Conservation (phyloP, 2,113 vertebrate species). For the Cephalophus harveyi region DNA sequence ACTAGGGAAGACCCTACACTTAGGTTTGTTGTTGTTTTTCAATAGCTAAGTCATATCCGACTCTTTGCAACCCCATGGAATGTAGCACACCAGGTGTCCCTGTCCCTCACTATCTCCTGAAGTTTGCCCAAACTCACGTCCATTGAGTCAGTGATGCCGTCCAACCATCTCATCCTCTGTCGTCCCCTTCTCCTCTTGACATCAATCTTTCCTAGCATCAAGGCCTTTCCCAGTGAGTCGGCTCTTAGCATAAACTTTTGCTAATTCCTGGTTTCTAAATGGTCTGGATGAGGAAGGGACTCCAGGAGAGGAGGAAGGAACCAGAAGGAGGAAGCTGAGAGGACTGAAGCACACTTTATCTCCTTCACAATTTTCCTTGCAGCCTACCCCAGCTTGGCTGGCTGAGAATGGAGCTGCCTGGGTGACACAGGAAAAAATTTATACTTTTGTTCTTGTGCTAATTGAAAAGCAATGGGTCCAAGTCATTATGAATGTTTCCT, state of each 20-base stretch:
- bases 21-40: neutral
- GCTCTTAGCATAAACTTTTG: neutral
- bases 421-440: neutral
- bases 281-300: neutral
- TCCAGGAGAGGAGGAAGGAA: neutral
- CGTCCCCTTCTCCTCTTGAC: neutral
- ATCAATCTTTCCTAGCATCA: neutral
- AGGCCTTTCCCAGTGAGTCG: rapidly evolving
- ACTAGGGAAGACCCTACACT: neutral
- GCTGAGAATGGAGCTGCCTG: neutral
- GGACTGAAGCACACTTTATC: neutral
- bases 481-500: neutral
- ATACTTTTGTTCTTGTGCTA: neutral
- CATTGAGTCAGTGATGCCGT: neutral
- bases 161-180: neutral
- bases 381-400: neutral
- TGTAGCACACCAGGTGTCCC: neutral
- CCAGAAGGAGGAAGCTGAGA: neutral
- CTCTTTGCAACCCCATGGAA: neutral
- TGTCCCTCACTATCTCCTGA: neutral
- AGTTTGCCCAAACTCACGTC: neutral
- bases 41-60: neutral
- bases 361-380: neutral
- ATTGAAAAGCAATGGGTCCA: neutral
- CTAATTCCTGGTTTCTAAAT: neutral